Evolutionary conservation across 2,888 invertebrate genomes (phyloP), one percentile per base, ranked within the genome.

Genomic region (Helobdella robusta): DNA sequence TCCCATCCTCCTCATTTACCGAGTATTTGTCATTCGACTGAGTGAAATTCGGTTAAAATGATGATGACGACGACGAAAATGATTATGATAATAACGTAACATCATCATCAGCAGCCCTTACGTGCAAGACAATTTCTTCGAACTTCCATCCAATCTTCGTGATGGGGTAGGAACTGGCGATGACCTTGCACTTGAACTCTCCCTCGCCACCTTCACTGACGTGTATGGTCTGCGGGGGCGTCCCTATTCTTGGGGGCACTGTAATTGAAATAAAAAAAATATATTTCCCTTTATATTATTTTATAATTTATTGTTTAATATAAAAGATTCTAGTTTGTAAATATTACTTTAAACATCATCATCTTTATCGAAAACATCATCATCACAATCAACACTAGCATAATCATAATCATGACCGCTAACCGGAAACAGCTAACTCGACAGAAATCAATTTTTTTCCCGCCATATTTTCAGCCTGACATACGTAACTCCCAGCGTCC

Each of bases 91-190:
- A n/a, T n/a, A n/a, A n/a, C n/a, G n/a, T n/a, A n/a, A n/a, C n/a
- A n/a, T n/a, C n/a, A n/a, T n/a, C n/a, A n/a, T 54, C 23, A 20
- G 0, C 35, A n/a, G 35, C 44, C 8, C 70, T 70, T 44, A 70
- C 73, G 46, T 69, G 69, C 2, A 80, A 74, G 0, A 82, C 76
- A 73, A 84, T 84, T 8, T 84, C 85, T 75, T 87, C 86, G 73
- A 85, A 86, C 60, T 84, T 80, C 89, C 89, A 89, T 60, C 83
- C 83, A 2, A 85, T 82, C 28, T 80, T 80, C 2, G 86, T 86
- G 67, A 84, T 82, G 1, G 85, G 84, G 68, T 75, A 75, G 4
- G 71, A 71, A 28, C 79, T 78, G 6, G 80, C 81, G 32, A 71
- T 73, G 67, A 80, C 80, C 68, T 76, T 74, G 74, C 89, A 89